phyloP scores from a whole-genome alignment of 2,888 invertebrate species.

The Norana najaformis region DNA sequence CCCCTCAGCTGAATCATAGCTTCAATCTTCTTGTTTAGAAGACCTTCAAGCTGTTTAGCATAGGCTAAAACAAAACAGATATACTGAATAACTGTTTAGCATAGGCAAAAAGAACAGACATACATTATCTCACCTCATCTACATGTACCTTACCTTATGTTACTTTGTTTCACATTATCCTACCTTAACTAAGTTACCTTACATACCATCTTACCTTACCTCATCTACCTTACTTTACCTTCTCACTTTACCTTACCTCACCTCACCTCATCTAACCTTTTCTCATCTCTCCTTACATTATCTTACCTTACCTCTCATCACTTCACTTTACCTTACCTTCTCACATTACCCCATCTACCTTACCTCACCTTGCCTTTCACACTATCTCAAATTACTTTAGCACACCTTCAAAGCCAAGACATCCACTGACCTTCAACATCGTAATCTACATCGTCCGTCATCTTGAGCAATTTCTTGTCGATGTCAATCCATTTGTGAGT shows the following conservation, averaged over 20 bases:
- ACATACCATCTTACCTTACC: no score
- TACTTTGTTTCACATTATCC: no score
- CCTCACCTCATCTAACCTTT: neutral
- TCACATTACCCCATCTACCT: neutral
- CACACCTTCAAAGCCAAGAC: neutral
- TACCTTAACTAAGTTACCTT: no score
- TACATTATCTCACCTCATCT: no score
- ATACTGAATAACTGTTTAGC: neutral
- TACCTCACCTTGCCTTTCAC: neutral
- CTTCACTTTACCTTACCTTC: neutral
- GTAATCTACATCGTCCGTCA: conserved; percentile 90
- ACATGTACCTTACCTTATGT: no score
- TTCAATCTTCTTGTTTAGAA: conserved; percentile 20
- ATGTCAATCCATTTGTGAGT: conserved; percentile 61
- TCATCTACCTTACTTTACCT: no score
- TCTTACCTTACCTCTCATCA: neutral
- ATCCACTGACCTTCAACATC: conserved; percentile 83
- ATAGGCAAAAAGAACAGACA: neutral
- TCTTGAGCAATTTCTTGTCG: conserved; percentile 76
- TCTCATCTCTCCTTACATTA: neutral
- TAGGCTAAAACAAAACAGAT: neutral
- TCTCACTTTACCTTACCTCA: no score
- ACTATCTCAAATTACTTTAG: neutral
- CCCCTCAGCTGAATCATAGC: conserved; percentile 17
- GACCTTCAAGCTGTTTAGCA: conserved; percentile 22